Conservation (phyloP, 2,888 invertebrate genomes). For the Mimas tiliae region DNA sequence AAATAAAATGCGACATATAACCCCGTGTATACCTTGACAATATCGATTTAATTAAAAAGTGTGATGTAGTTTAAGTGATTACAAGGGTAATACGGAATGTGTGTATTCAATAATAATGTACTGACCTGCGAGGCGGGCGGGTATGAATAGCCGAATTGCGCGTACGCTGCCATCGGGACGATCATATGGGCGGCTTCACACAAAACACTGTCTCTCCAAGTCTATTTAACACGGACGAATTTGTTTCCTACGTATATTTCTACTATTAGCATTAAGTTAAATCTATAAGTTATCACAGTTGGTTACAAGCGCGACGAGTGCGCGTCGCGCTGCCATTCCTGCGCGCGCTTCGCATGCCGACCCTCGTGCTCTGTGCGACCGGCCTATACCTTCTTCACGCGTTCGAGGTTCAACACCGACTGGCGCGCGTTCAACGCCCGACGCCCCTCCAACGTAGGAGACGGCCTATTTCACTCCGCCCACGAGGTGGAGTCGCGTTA, state of each 20-base stretch:
- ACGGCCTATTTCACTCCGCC: constrained; percentile 71
- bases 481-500: constrained; percentile 57
- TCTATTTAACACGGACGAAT: constrained; percentile 73
- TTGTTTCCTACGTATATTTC: constrained; percentile 61
- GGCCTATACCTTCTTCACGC: constrained; percentile 73
- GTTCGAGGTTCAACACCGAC: constrained; percentile 77
- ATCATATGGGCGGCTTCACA: constrained; percentile 84
- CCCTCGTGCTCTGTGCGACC: constrained; percentile 59
- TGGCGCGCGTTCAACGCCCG: constrained; percentile 78
- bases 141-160: constrained; percentile 96
- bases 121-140: constrained; percentile 96
- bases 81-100: background rate
- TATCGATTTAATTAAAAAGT: constrained; percentile 11
- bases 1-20: background rate
- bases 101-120: constrained; percentile 37
- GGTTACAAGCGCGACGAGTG: constrained; percentile 74
- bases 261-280: constrained; percentile 65
- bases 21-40: background rate
- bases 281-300: constrained; percentile 77
- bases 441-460: constrained; percentile 80
- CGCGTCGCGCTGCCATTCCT: constrained; percentile 80
- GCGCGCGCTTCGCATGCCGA: constrained; percentile 75
- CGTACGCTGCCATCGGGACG: constrained; percentile 90
- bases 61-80: background rate
- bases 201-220: constrained; percentile 82